Evolutionary conservation across 1,140 invertebrate genomes (phyloP), one percentile per base, ranked within the genome.

Genomic region (Stenopsyche tienmushanensis): DNA sequence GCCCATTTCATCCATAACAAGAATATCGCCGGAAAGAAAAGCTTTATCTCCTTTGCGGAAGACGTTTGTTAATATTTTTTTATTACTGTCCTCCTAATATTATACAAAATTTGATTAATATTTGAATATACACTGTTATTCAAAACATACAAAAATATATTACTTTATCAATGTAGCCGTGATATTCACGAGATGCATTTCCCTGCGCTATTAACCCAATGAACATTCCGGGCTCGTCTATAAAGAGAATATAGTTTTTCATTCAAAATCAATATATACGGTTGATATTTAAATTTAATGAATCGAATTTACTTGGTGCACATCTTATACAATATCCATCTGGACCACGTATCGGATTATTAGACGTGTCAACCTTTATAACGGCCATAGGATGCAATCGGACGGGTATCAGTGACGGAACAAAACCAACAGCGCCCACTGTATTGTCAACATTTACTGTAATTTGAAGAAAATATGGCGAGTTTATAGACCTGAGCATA

Each of bases 171-270:
- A 96, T 92, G 77, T 99, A 99, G 41, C 97, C 92, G 52, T 93
- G 82, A 73, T 91, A 94, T 59, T 90, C 90, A 66, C 91, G 80
- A 1, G 88, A 85, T 3, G 91, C 91, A 80, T 93, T 92, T 62
- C 88, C 88, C 57, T 90, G 87, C 26, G 91, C 83, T 70, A 99
- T 99, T 80, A 97, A 94, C 0, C 97, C 97, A 49, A 99, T 93
- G 75, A 99, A 94, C 73, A 98, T 96, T 42, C 97, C 97, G 1
- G 94, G 91, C 79, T 99, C 96, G 72, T 93, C 90, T 85, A 80
- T 1, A 72, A 62, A 64, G 3, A 26, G 1, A 26, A 53, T 23
- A 25, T 29, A 50, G 20, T 17, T 50, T 50, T 23, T 20, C 23
- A 50, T 50, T 23, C 2, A 23, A 23, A 23, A n/a, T 53, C 3